Conservation (phyloP, 2,113 vertebrate species). For the Equus przewalskii region DNA sequence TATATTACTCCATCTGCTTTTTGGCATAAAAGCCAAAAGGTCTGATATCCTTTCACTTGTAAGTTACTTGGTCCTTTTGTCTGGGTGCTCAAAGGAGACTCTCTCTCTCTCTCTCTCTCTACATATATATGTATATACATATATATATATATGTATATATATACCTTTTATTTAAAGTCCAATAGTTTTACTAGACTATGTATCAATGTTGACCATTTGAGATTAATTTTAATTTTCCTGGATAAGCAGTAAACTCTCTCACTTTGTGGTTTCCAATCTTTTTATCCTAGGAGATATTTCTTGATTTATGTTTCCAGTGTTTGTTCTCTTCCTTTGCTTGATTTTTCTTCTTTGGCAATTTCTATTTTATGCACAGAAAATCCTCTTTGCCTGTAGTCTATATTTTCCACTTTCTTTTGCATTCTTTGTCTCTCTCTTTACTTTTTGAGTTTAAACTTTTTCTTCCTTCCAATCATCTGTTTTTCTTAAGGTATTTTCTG, state of each 20-base stretch:
- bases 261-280: background rate
- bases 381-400: background rate
- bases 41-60: background rate
- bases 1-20: background rate
- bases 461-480: background rate
- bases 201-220: background rate
- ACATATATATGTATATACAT: background rate
- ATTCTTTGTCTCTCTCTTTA: background rate
- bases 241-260: background rate
- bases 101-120: no score
- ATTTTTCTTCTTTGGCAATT: background rate
- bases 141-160: background rate
- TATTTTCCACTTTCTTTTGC: background rate
- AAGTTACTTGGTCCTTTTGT: background rate
- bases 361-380: background rate
- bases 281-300: background rate
- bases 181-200: background rate
- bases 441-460: background rate
- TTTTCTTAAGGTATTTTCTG: background rate
- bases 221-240: background rate
- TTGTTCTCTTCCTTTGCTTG: background rate
- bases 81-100: background rate
- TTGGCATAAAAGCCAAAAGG: background rate
- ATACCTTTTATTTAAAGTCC: background rate
- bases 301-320: background rate